These are phyloP conservation scores for Tinamus major DNA, from an alignment of 2,797 vertebrate genomes.

Conservation along the genomic window DNA sequence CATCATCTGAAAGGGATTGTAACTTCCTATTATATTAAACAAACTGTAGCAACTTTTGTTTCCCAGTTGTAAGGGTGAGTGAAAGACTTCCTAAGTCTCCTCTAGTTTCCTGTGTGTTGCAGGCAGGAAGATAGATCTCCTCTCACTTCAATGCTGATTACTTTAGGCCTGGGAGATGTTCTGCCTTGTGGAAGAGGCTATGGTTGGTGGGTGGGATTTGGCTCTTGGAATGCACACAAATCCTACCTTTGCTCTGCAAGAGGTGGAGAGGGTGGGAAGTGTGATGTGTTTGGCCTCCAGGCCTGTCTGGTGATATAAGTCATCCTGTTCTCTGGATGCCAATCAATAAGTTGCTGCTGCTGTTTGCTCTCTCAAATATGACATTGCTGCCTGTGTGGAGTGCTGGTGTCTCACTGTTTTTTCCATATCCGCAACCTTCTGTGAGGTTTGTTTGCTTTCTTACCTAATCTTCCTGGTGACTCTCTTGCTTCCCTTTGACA, in stretches of 20 bases:
- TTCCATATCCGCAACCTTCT: accelerated
- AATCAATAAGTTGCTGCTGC: neutral
- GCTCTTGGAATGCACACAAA: neutral
- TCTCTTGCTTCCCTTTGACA: neutral
- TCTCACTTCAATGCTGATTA: neutral
- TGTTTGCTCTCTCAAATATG: neutral
- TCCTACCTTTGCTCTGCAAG: neutral
- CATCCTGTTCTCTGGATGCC: neutral
- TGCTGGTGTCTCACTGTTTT: neutral
- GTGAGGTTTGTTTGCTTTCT: neutral
- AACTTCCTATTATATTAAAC: neutral
- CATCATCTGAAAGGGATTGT: neutral
- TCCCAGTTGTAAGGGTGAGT: neutral
- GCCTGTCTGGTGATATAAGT: constrained; percentile 12
- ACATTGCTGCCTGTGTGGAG: neutral
- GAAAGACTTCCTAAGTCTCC: neutral
- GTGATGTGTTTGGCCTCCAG: neutral
- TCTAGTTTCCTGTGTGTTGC: neutral
- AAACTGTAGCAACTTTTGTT: neutral
- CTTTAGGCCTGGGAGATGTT: neutral
- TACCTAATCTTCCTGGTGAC: neutral
- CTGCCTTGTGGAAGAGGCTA: neutral
- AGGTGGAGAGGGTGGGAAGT: neutral
- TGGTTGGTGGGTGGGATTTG: neutral
- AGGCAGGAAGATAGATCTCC: neutral